Percentiles rank a stretch among this genome's conserved stretches.
These are phyloP conservation scores for Xylocampa areola DNA, from an alignment of 2,888 invertebrate species.

Conservation along the genomic window DNA sequence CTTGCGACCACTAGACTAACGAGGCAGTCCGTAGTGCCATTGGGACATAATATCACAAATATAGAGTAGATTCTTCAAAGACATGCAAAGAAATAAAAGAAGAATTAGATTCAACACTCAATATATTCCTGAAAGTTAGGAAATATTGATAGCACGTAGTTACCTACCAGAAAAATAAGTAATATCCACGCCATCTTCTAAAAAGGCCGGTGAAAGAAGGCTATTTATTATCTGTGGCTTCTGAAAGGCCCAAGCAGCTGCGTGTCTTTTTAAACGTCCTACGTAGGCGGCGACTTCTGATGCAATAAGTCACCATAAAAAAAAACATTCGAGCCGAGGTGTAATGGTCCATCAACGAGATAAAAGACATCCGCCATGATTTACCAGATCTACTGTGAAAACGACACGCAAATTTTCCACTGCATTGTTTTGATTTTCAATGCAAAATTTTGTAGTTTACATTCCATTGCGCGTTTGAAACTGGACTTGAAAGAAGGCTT, in stretches of 20 bases:
- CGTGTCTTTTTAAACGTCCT: constrained; percentile 22
- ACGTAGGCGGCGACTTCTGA: constrained; percentile 10
- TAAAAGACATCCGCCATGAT: constrained; percentile 41
- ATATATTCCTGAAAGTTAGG: too few relatives aligned
- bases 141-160: too few relatives aligned
- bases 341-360: constrained; percentile 53
- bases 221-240: constrained; percentile 31
- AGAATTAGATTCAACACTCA: too few relatives aligned
- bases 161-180: not conserved
- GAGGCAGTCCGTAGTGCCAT: too few relatives aligned
- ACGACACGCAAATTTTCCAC: constrained; percentile 34
- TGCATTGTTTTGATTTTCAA: not conserved
- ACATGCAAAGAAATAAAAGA: too few relatives aligned
- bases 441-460: not conserved
- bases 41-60: too few relatives aligned
- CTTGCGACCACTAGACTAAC: too few relatives aligned
- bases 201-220: constrained; percentile 17
- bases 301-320: constrained; percentile 49
- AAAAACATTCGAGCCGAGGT: constrained; percentile 41
- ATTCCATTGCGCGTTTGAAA: constrained; percentile 5
- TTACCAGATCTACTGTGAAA: constrained; percentile 26
- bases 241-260: constrained; percentile 31
- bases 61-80: too few relatives aligned
- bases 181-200: constrained; percentile 19
- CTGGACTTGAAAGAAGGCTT: too few relatives aligned